These are phyloP conservation scores for Hirtodrosophila cameraria DNA, from an alignment of 2,888 invertebrate species.

Conservation along the genomic window DNA sequence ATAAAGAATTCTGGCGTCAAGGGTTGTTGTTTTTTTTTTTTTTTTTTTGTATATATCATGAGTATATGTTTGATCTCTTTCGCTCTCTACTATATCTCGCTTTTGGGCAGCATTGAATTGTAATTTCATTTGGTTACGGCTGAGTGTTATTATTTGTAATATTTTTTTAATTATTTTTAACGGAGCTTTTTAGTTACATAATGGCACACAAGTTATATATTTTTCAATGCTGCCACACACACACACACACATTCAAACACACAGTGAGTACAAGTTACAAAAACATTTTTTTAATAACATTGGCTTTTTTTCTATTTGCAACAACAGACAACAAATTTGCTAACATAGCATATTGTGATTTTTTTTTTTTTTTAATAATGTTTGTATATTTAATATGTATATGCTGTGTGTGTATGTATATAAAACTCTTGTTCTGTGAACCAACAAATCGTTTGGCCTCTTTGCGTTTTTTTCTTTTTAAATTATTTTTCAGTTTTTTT, in stretches of 20 bases:
- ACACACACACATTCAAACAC: slow-evolving; percentile 8
- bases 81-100: neutral
- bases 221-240: slow-evolving; percentile 43
- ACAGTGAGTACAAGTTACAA: slow-evolving; percentile 50
- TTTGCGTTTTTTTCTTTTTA: slow-evolving; percentile 18
- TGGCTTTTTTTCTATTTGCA: slow-evolving; percentile 27
- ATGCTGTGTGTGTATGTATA: slow-evolving; percentile 46
- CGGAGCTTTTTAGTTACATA: slow-evolving; percentile 45
- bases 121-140: slow-evolving; percentile 43
- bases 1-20: slow-evolving; percentile 4
- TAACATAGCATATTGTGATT: slow-evolving; percentile 64
- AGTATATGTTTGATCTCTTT: slow-evolving; percentile 10
- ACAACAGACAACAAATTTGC: slow-evolving; percentile 73
- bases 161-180: slow-evolving; percentile 2
- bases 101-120: slow-evolving; percentile 48
- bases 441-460: slow-evolving; percentile 72
- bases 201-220: slow-evolving; percentile 45
- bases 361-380: slow-evolving; percentile 41
- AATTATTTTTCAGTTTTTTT: no score
- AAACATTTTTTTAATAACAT: slow-evolving; percentile 29
- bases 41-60: no score
- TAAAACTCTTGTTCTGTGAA: slow-evolving; percentile 65
- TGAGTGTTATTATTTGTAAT: slow-evolving; percentile 30
- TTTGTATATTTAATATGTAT: slow-evolving; percentile 34
- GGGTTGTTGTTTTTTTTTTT: slow-evolving; percentile 2